Evolutionary conservation across 2,888 invertebrate species (phyloP).

Genomic region (Eurytoma adleriae): DNA sequence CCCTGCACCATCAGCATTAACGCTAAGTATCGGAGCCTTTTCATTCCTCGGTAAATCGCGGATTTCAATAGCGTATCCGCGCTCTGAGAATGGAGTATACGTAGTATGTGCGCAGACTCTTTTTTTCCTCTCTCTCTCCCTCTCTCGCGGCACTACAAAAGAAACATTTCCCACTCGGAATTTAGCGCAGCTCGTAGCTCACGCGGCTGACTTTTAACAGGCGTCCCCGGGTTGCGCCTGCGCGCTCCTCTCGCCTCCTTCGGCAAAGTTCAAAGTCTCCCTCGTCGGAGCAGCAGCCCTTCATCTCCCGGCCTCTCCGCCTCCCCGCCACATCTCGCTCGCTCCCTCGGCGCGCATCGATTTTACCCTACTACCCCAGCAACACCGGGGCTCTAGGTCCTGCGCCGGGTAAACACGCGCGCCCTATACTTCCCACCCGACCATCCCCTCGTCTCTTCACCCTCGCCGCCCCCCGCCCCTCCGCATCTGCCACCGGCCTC

Average conservation of each 20-base stretch:
- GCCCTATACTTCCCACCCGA: constrained; percentile 49
- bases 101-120: not conserved
- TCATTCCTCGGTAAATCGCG: too few species aligned
- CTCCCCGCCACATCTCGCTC: not conserved
- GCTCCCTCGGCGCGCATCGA: constrained; percentile 25
- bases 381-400: constrained; percentile 11
- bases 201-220: too few species aligned
- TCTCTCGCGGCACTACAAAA: not conserved
- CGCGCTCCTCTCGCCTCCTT: constrained; percentile 57
- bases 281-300: constrained; percentile 11
- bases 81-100: too few species aligned
- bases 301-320: not conserved
- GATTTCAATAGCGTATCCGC: too few species aligned
- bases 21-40: too few species aligned
- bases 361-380: constrained; percentile 42
- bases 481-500: constrained; percentile 24
- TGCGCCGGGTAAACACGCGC: constrained; percentile 34
- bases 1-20: too few species aligned
- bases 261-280: constrained; percentile 27
- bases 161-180: too few species aligned
- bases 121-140: not conserved
- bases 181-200: too few species aligned
- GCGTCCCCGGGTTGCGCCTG: constrained; percentile 48
- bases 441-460: constrained; percentile 45
- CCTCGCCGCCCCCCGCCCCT: constrained; percentile 31